phyloP scores from a whole-genome alignment of 1,140 invertebrate genomes.

The Drosophila pachea region DNA sequence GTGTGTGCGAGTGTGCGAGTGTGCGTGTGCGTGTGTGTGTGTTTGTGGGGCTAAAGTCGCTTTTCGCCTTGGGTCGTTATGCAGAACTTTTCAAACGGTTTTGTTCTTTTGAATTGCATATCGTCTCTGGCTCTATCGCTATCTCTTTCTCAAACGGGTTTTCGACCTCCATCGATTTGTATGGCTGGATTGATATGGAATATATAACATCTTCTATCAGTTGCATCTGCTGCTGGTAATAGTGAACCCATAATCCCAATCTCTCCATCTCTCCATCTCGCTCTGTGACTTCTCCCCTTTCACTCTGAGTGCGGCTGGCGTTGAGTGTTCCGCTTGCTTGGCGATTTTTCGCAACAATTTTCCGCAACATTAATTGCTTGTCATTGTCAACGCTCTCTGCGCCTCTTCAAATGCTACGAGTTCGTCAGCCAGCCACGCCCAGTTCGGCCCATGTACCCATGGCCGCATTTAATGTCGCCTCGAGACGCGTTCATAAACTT shows the following conservation, averaged over 20 bases:
- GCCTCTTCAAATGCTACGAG: constrained; percentile 5
- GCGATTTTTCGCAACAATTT: constrained; percentile 59
- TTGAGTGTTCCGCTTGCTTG: constrained; percentile 38
- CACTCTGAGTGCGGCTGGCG: neutral
- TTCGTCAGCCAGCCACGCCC: neutral
- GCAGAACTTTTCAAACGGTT: constrained; percentile 58
- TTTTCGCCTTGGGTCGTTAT: constrained; percentile 38
- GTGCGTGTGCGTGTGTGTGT: too few species aligned
- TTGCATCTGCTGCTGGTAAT: too few species aligned
- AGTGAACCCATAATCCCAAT: neutral
- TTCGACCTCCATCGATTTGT: too few species aligned
- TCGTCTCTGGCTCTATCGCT: neutral
- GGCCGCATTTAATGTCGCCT: constrained; percentile 55
- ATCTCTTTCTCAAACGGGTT: neutral
- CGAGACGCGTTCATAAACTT: constrained; percentile 64
- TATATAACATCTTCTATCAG: too few species aligned
- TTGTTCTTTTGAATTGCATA: constrained; percentile 39
- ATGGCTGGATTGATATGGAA: too few species aligned
- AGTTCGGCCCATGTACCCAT: neutral
- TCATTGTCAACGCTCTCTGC: constrained; percentile 55
- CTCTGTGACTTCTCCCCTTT: neutral
- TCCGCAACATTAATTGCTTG: constrained; percentile 69
- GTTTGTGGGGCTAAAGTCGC: constrained; percentile 6
- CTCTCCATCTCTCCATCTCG: neutral
- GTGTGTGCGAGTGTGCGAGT: neutral